A percentile compares a stretch with the other conserved stretches of the same genome.
Evolutionary conservation across 2,888 invertebrate species (phyloP).

Genomic region (Melanophora roralis): DNA sequence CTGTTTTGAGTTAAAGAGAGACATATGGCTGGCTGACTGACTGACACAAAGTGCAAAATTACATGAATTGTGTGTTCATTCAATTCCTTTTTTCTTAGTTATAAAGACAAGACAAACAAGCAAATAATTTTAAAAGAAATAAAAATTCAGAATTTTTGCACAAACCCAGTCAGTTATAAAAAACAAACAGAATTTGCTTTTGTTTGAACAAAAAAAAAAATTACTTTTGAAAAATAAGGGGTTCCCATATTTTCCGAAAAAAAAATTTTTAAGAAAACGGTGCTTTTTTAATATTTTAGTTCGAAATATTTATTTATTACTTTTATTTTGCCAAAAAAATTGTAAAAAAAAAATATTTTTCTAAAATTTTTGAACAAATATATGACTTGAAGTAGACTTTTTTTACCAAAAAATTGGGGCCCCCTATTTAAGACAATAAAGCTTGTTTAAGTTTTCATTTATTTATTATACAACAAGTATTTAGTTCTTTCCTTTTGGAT

Average conservation of each 20-base stretch:
- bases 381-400: no score
- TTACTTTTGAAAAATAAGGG: no score
- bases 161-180: slow-evolving; percentile 28
- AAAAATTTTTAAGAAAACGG: no score
- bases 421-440: no score
- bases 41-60: slow-evolving; percentile 48
- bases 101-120: slow-evolving; percentile 6
- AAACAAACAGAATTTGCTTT: background rate
- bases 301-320: no score
- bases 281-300: no score
- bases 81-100: slow-evolving; percentile 6
- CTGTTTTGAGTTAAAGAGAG: slow-evolving; percentile 47
- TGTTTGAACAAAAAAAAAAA: background rate
- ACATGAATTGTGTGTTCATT: slow-evolving; percentile 19
- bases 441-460: background rate
- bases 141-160: slow-evolving; percentile 36
- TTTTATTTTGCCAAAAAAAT: no score
- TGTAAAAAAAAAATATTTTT: no score
- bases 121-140: background rate
- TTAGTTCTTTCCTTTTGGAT: slow-evolving; percentile 9
- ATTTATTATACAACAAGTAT: background rate
- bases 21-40: slow-evolving; percentile 33
- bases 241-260: no score
- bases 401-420: no score
- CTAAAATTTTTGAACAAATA: no score